These are phyloP conservation scores for Ceryle rudis DNA, from an alignment of 2,797 vertebrate species.

Conservation along the genomic window DNA sequence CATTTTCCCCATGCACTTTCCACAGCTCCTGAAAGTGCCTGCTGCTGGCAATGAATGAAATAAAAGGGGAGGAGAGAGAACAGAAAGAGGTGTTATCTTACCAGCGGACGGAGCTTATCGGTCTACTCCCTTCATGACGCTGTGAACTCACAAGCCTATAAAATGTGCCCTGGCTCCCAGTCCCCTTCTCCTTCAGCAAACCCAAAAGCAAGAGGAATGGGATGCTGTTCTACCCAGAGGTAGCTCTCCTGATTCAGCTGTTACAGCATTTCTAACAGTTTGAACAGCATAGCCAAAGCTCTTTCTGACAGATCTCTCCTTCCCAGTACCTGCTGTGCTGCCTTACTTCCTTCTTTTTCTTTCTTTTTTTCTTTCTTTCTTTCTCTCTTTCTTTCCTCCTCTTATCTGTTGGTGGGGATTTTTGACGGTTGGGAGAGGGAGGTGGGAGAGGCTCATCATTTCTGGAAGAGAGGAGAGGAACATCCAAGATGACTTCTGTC, in stretches of 20 bases:
- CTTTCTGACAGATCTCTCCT: not conserved
- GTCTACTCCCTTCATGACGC: conserved; percentile 44
- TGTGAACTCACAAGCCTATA: conserved; percentile 50
- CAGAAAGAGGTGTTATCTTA: conserved; percentile 36
- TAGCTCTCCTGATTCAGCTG: not conserved
- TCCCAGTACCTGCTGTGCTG: not conserved
- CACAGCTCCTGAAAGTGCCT: conserved; percentile 23
- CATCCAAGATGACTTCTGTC: conserved; percentile 35
- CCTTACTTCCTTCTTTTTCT: not conserved
- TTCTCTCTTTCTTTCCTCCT: not conserved
- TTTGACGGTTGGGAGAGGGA: not conserved
- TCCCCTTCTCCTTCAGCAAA: conserved; percentile 2
- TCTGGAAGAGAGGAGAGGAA: not conserved
- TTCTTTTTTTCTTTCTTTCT: not conserved
- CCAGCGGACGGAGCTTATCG: not conserved
- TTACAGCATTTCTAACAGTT: not conserved
- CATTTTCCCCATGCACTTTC: not conserved
- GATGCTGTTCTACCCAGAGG: not conserved
- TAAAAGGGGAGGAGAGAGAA: conserved; percentile 25
- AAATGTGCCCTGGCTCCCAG: conserved; percentile 27
- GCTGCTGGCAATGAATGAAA: conserved; percentile 44
- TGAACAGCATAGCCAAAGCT: not conserved
- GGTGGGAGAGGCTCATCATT: not conserved
- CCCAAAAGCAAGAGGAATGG: not conserved
- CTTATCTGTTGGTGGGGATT: not conserved